Conservation (phyloP, 2,797 vertebrate species). For the Neosalanx taihuensis region DNA sequence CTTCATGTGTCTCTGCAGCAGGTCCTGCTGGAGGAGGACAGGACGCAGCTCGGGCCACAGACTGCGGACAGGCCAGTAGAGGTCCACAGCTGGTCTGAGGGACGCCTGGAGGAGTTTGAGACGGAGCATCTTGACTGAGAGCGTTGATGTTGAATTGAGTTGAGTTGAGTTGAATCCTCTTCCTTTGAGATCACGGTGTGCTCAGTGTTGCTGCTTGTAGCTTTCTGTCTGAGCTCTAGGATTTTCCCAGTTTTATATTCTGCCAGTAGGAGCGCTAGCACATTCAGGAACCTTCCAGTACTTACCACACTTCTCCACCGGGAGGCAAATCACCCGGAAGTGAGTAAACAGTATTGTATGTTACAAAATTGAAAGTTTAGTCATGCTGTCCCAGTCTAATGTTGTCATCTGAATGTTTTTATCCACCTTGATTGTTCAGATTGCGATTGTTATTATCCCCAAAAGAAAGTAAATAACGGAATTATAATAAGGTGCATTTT, state of each 20-base stretch:
- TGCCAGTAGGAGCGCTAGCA: neutral
- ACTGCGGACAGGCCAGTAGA: slow-evolving; percentile 74
- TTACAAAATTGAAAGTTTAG: neutral
- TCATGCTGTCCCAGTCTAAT: neutral
- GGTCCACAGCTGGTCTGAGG: slow-evolving; percentile 62
- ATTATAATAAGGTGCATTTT: too few relatives aligned
- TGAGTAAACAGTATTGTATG: neutral
- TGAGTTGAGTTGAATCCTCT: slow-evolving; percentile 5
- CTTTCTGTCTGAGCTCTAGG: slow-evolving; percentile 13
- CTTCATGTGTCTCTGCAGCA: slow-evolving; percentile 71
- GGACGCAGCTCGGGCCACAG: slow-evolving; percentile 74
- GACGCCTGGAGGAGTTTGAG: slow-evolving; percentile 64
- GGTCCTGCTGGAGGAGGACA: slow-evolving; percentile 71
- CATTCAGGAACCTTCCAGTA: slow-evolving; percentile 10
- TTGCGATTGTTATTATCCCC: too few relatives aligned
- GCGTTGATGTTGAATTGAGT: neutral
- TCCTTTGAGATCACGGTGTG: slow-evolving; percentile 6
- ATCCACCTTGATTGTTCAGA: too few relatives aligned
- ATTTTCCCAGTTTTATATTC: slow-evolving; percentile 9
- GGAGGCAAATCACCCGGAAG: slow-evolving; percentile 1
- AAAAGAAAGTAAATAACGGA: too few relatives aligned
- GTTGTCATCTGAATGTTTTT: too few relatives aligned
- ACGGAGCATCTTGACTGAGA: slow-evolving; percentile 65
- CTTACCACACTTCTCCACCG: slow-evolving; percentile 3
- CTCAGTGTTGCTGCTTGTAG: neutral